phyloP scores from a whole-genome alignment of 2,797 vertebrate genomes.

The Artibeus jamaicensis region DNA sequence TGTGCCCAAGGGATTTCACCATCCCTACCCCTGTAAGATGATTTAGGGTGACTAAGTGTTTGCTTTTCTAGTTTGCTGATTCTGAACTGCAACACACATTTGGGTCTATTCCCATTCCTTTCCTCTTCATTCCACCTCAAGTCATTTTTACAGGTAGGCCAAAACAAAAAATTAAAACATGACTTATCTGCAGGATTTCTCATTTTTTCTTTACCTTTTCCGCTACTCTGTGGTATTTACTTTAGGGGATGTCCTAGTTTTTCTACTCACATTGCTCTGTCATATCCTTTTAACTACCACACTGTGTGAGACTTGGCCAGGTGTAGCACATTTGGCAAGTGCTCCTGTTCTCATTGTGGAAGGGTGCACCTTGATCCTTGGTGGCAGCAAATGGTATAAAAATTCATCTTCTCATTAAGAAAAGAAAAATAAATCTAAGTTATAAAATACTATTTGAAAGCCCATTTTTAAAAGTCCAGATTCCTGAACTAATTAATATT shows the following conservation, averaged over 20 bases:
- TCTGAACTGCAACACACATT: background rate
- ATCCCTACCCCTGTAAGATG: no score
- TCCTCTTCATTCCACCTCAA: background rate
- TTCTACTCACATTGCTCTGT: accelerated
- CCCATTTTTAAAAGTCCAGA: background rate
- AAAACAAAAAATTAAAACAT: background rate
- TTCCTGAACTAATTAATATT: background rate
- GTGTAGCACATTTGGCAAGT: background rate
- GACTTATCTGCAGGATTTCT: background rate
- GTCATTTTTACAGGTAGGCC: background rate
- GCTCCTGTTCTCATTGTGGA: background rate
- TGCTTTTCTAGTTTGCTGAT: background rate
- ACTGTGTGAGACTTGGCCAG: background rate
- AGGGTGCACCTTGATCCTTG: background rate
- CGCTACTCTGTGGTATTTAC: background rate
- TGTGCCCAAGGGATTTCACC: background rate
- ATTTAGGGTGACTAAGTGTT: background rate
- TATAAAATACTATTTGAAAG: background rate
- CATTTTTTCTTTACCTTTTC: background rate
- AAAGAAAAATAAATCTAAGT: background rate
- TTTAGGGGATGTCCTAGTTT: accelerated
- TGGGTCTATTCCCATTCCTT: background rate
- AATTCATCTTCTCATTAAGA: background rate
- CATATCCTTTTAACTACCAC: background rate
- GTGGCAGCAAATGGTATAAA: background rate